These are phyloP conservation scores for Onychostoma macrolepis DNA, from an alignment of 2,113 vertebrate species.

Conservation along the genomic window DNA sequence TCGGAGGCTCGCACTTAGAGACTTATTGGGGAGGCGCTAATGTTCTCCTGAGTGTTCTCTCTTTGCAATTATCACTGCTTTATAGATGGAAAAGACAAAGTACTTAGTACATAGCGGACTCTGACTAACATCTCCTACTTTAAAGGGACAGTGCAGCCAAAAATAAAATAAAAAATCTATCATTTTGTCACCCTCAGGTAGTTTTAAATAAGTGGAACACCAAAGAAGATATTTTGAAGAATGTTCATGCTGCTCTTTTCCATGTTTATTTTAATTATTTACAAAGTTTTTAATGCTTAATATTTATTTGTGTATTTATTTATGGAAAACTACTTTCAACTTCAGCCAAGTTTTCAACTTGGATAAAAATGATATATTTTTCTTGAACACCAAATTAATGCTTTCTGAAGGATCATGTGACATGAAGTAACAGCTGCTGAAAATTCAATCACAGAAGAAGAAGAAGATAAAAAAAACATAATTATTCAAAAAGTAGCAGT, in stretches of 20 bases:
- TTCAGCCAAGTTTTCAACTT: too few species aligned
- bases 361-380: too few species aligned
- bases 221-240: not conserved
- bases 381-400: too few species aligned
- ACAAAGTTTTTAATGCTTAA: too few species aligned
- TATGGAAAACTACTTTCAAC: too few species aligned
- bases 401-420: too few species aligned
- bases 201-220: not conserved
- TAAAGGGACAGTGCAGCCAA: not conserved
- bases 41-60: not conserved
- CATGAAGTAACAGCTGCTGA: too few species aligned
- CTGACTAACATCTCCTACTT: not conserved
- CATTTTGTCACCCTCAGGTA: not conserved
- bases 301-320: too few species aligned
- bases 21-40: not conserved
- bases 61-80: constrained; percentile 5
- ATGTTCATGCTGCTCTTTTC: not conserved
- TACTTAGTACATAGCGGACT: not conserved
- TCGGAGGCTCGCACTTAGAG: not conserved
- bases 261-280: too few species aligned
- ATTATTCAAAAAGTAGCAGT: not conserved
- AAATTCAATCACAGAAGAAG: too few species aligned
- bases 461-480: too few species aligned
- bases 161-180: not conserved
- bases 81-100: not conserved